A percentile compares a stretch with the other conserved stretches of the same genome.
phyloP scores from a whole-genome alignment of 2,888 invertebrate genomes.

The Caenorhabditis sinica region DNA sequence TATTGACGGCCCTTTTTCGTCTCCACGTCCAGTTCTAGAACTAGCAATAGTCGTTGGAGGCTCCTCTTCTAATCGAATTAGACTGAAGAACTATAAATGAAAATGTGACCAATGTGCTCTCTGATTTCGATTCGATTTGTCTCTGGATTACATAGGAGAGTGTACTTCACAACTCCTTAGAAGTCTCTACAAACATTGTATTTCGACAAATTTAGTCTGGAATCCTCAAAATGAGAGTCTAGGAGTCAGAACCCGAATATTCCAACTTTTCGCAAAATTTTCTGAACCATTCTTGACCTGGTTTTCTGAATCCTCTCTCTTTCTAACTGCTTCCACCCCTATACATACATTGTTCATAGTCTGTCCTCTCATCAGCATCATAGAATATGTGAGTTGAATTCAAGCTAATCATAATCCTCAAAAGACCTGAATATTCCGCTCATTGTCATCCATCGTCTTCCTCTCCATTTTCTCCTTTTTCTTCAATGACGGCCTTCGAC shows the following conservation, averaged over 20 bases:
- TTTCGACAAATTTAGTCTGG: background rate
- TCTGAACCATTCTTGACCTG: constrained; percentile 2
- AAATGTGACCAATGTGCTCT: constrained; percentile 12
- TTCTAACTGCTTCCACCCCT: background rate
- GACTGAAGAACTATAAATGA: constrained; percentile 18
- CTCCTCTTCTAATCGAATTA: constrained; percentile 27
- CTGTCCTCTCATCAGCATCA: constrained; percentile 27
- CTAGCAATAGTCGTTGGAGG: constrained; percentile 4
- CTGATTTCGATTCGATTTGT: background rate
- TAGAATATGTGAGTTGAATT: constrained; percentile 64
- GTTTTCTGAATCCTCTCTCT: background rate
- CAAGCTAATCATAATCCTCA: constrained; percentile 66
- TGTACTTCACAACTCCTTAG: background rate
- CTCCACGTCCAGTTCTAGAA: constrained; percentile 5
- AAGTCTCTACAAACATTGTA: background rate
- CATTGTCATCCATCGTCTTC: constrained; percentile 59
- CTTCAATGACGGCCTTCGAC: constrained; percentile 21
- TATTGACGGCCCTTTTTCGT: constrained; percentile 10
- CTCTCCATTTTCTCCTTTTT: constrained; percentile 7
- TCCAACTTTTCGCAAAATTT: background rate
- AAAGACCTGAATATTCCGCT: constrained; percentile 59
- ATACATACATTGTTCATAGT: constrained; percentile 3
- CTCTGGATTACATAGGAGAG: background rate
- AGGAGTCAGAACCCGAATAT: background rate
- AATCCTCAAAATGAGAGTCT: background rate